A percentile compares a stretch with the other conserved stretches of the same genome.
These are phyloP conservation scores for Plusia festucae DNA, from an alignment of 2,888 invertebrate species.

Conservation along the genomic window DNA sequence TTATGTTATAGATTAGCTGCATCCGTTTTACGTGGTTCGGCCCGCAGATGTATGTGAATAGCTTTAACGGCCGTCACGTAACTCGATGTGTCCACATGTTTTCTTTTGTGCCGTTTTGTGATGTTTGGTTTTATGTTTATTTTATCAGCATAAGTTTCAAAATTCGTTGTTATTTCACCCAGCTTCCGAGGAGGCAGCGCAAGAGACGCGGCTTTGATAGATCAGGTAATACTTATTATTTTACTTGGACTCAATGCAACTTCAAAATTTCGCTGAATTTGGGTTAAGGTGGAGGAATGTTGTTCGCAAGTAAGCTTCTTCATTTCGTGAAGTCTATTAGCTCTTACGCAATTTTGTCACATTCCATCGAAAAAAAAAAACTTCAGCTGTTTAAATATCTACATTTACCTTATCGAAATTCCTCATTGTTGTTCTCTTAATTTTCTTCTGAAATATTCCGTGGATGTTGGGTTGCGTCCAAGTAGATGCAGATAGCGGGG, in stretches of 20 bases:
- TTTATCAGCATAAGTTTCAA: slow-evolving; percentile 86
- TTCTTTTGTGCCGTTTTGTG: slow-evolving; percentile 88
- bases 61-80: slow-evolving; percentile 62
- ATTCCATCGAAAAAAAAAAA: slow-evolving; percentile 19
- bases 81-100: slow-evolving; percentile 73
- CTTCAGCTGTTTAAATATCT: slow-evolving; percentile 18
- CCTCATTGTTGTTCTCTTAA: slow-evolving; percentile 48
- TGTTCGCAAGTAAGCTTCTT: slow-evolving; percentile 49
- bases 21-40: slow-evolving; percentile 73
- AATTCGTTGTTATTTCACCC: slow-evolving; percentile 89
- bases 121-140: slow-evolving; percentile 87
- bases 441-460: slow-evolving; percentile 59
- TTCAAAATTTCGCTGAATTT: slow-evolving; percentile 60
- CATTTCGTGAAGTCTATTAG: slow-evolving; percentile 38
- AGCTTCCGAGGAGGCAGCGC: slow-evolving; percentile 89
- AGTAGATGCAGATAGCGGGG: slow-evolving; percentile 81
- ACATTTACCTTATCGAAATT: slow-evolving; percentile 49
- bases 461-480: slow-evolving; percentile 86
- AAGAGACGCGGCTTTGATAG: slow-evolving; percentile 90
- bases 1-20: slow-evolving; percentile 75
- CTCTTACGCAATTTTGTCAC: slow-evolving; percentile 13
- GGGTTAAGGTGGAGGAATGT: slow-evolving; percentile 66
- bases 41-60: slow-evolving; percentile 43
- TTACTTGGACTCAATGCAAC: slow-evolving; percentile 84
- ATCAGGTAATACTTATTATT: slow-evolving; percentile 85